These are phyloP conservation scores for Trichomalopsis sarcophagae DNA, from an alignment of 1,140 invertebrate species.

Conservation along the genomic window DNA sequence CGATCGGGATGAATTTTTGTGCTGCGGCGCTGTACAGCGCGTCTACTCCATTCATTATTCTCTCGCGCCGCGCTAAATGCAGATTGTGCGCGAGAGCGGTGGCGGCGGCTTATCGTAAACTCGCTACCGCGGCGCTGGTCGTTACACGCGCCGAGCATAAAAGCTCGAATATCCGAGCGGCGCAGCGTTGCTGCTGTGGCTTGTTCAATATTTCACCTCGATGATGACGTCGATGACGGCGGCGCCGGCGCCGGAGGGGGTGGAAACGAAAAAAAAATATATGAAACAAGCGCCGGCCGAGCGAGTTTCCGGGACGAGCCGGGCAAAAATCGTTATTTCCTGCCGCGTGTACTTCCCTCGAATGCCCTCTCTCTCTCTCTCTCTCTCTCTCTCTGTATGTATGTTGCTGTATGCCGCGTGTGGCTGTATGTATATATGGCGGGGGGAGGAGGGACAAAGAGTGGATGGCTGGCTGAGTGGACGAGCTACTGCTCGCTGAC, in stretches of 20 bases:
- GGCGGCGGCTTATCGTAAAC: slow-evolving; percentile 42
- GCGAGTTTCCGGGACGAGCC: slow-evolving; percentile 34
- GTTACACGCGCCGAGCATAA: slow-evolving; percentile 47
- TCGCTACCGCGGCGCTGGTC: slow-evolving; percentile 11
- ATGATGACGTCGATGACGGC: slow-evolving; percentile 52
- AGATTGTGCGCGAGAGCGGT: slow-evolving; percentile 28
- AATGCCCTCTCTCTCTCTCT: no score
- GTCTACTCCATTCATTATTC: slow-evolving; percentile 35
- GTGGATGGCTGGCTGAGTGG: neutral
- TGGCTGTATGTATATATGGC: neutral
- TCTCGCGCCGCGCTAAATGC: slow-evolving; percentile 31
- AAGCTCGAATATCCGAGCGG: slow-evolving; percentile 45
- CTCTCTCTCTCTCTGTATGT: no score
- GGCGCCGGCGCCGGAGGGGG: neutral
- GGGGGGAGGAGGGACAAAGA: neutral
- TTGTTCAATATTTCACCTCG: slow-evolving; percentile 53
- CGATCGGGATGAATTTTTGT: slow-evolving; percentile 12
- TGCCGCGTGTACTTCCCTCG: neutral
- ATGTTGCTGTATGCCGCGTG: neutral
- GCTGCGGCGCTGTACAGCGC: neutral
- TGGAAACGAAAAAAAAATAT: slow-evolving; percentile 43
- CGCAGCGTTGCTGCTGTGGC: slow-evolving; percentile 7
- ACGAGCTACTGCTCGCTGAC: neutral
- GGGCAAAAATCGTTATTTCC: slow-evolving; percentile 51
- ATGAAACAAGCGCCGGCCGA: slow-evolving; percentile 26